Evolutionary conservation across 2,113 vertebrate genomes (phyloP), one percentile per base, ranked within the genome.

Genomic region (Tragelaphus imberbis): DNA sequence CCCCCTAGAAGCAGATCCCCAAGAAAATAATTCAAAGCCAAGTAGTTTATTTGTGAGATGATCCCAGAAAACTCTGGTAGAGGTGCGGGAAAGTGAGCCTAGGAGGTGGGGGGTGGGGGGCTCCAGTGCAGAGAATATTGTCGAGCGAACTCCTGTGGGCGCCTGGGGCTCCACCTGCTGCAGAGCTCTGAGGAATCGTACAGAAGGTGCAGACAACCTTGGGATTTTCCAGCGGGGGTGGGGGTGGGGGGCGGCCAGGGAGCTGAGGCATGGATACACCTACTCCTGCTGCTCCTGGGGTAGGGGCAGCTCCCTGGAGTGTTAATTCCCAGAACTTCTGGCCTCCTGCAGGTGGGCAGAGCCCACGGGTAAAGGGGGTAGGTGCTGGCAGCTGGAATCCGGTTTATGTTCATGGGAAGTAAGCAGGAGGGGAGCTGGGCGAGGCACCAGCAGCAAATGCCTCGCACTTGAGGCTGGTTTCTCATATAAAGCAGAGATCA

Each of bases 401-500:
- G 17, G 84, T 33, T 93, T 27, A 77, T 75, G 51, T 63, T 51
- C 58, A 28, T 63, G 58, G 49, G 30, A 28, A n/a, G 36, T 23
- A 53, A 49, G 65, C 79, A 36, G 85, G 79, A 93, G 59, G 65
- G 84, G 56, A 53, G 55, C 2, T 36, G 61, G 91, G 77, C 1
- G 2, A 77, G 88, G 59, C 23, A 61, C 53, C 1, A 0, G 51
- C 23, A 12, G 27, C 51, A 17, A 88, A 28, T 10, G 25, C 82
- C 82, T 88, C 82, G 5, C 33, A 17, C 27, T 91, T 55, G 47
- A 33, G 36, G 21, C 55, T 15, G 15, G 40, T 12, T 27, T 87
- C 63, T 91, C 88, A 77, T 28, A 63, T 51, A 63, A 59, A 79
- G 63, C 51, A 17, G 59, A 68, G 51, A 63, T 56, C 56, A 96